These are phyloP conservation scores for Dugesia japonica DNA, from an alignment of 2,888 invertebrate genomes.

Conservation along the genomic window DNA sequence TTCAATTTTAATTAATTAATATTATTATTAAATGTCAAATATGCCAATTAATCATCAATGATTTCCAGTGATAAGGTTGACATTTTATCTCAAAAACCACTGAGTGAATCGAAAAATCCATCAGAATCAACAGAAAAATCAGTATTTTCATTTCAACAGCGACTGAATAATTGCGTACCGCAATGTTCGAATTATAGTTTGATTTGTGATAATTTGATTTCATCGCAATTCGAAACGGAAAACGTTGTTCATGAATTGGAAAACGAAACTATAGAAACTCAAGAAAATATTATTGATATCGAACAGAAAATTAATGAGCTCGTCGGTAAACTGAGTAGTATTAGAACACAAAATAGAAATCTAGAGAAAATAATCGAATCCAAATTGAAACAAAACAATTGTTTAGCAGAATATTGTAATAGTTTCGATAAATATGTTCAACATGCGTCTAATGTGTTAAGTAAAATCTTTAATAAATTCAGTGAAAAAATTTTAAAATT, in stretches of 20 bases:
- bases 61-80: background rate
- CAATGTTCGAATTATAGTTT: constrained; percentile 2
- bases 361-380: background rate
- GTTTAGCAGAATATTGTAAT: constrained; percentile 6
- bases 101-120: background rate
- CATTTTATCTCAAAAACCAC: background rate
- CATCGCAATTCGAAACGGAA: background rate
- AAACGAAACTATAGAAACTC: background rate
- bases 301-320: background rate
- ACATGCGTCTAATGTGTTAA: background rate
- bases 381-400: constrained; percentile 1
- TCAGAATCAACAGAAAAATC: background rate
- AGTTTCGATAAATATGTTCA: background rate
- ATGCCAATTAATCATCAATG: background rate
- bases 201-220: background rate
- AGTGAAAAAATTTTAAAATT: constrained; percentile 3
- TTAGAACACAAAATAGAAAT: background rate
- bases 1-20: background rate
- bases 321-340: background rate
- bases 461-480: constrained; percentile 14
- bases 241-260: background rate
- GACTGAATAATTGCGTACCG: background rate
- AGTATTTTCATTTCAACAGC: background rate
- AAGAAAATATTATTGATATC: background rate
- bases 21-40: background rate